A percentile compares a stretch with the other conserved stretches of the same genome.
Evolutionary conservation across 1,140 invertebrate species (phyloP).

Genomic region (Drosophila bocqueti): DNA sequence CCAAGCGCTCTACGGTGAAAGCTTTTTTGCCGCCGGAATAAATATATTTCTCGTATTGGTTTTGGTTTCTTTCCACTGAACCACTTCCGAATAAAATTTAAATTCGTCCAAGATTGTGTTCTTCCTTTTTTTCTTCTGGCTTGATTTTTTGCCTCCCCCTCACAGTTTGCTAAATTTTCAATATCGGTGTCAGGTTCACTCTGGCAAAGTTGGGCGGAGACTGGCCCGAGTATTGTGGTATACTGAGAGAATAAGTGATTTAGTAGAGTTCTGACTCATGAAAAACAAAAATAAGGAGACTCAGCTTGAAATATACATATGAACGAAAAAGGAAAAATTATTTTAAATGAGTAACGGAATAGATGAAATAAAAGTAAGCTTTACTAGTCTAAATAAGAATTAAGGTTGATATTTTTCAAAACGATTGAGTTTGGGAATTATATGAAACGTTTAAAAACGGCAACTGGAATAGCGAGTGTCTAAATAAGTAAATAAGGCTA

Average conservation of each 20-base stretch:
- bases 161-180: slow-evolving; percentile 39
- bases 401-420: too few relatives aligned
- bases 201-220: slow-evolving; percentile 14
- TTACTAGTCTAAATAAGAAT: too few relatives aligned
- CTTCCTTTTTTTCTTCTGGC: slow-evolving; percentile 14
- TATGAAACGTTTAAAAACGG: too few relatives aligned
- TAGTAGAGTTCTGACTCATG: background rate
- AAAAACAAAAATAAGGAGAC: too few relatives aligned
- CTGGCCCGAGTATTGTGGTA: slow-evolving; percentile 4
- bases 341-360: too few relatives aligned
- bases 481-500: background rate
- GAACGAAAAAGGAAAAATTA: too few relatives aligned
- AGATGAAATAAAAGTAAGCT: too few relatives aligned
- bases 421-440: too few relatives aligned
- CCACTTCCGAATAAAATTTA: slow-evolving; percentile 69
- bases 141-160: slow-evolving; percentile 12
- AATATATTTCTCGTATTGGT: slow-evolving; percentile 33
- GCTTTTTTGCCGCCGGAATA: slow-evolving; percentile 49
- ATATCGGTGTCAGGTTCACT: slow-evolving; percentile 53
- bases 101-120: slow-evolving; percentile 53
- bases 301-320: too few relatives aligned
- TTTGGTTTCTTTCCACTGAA: slow-evolving; percentile 56
- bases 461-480: background rate
- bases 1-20: slow-evolving; percentile 65
- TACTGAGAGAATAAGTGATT: background rate